Evolutionary conservation across 2,113 vertebrate genomes (phyloP).

Genomic region (Furnarius figulus): DNA sequence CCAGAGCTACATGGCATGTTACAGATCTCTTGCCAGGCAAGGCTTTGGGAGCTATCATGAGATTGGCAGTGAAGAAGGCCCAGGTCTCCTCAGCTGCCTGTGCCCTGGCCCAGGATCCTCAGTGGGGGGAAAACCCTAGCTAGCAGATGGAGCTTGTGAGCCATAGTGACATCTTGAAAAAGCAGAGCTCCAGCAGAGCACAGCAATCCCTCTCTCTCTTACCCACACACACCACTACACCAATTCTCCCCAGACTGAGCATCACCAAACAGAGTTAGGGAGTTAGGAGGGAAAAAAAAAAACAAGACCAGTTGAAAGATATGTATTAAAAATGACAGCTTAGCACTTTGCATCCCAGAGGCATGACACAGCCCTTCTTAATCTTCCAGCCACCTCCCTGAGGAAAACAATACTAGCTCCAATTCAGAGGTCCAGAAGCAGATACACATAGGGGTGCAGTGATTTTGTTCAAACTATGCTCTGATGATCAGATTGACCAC

Average conservation of each 20-base stretch:
- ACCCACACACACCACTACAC: no score
- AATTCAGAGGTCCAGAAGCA: not conserved
- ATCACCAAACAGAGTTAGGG: fast-evolving
- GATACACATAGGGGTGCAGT: not conserved
- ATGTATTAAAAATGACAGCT: not conserved
- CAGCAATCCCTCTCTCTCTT: not conserved
- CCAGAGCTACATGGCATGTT: not conserved
- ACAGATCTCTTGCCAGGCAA: not conserved
- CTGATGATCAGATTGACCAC: not conserved
- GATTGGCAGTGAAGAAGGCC: not conserved
- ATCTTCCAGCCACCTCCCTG: not conserved
- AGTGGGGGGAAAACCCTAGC: not conserved
- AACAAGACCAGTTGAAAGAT: not conserved
- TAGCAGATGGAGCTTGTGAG: not conserved
- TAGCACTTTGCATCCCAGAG: not conserved
- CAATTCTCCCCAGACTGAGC: not conserved
- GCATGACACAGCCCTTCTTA: not conserved
- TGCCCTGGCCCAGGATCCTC: not conserved
- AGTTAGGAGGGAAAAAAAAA: not conserved
- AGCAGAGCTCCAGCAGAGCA: not conserved
- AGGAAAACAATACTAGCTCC: not conserved
- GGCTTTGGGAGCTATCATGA: not conserved
- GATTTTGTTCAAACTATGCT: not conserved
- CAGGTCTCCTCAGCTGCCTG: not conserved
- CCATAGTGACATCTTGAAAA: not conserved